phyloP scores from a whole-genome alignment of 35 echinoderm and acorn worm genomes.

The Lytechinus variegatus region DNA sequence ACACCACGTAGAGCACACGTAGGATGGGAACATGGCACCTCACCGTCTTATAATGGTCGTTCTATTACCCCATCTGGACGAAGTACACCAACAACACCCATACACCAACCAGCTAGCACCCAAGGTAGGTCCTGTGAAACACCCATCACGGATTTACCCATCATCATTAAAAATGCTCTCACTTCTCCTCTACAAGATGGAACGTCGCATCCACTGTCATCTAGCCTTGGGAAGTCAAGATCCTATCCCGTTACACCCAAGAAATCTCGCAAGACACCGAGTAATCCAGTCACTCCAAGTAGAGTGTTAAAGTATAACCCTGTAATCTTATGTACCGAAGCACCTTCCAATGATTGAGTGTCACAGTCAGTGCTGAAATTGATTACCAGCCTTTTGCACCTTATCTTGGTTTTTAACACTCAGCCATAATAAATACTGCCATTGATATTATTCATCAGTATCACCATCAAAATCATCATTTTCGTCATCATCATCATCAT shows the following conservation, averaged over 20 bases:
- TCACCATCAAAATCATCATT: too few species aligned
- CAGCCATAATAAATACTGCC: too few species aligned
- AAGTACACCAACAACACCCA: background rate
- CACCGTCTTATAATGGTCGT: background rate
- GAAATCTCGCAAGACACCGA: background rate
- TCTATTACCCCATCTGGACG: background rate
- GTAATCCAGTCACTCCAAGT: background rate
- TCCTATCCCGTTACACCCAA: background rate
- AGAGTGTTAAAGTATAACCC: background rate
- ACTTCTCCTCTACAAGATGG: background rate
- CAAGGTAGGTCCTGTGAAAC: background rate
- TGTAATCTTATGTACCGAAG: background rate
- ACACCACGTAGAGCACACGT: conserved; percentile 20
- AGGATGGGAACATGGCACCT: background rate
- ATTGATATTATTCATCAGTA: too few species aligned
- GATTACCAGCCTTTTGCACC: too few species aligned
- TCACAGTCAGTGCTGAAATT: too few species aligned
- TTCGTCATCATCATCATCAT: too few species aligned
- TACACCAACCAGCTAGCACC: background rate
- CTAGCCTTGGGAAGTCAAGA: background rate
- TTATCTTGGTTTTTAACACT: too few species aligned
- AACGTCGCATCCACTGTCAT: background rate
- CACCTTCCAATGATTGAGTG: background rate
- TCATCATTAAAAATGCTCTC: background rate
- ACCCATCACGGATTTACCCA: background rate